phyloP scores from a whole-genome alignment of 2,113 vertebrate genomes.

The Protomyctophum bolini region DNA sequence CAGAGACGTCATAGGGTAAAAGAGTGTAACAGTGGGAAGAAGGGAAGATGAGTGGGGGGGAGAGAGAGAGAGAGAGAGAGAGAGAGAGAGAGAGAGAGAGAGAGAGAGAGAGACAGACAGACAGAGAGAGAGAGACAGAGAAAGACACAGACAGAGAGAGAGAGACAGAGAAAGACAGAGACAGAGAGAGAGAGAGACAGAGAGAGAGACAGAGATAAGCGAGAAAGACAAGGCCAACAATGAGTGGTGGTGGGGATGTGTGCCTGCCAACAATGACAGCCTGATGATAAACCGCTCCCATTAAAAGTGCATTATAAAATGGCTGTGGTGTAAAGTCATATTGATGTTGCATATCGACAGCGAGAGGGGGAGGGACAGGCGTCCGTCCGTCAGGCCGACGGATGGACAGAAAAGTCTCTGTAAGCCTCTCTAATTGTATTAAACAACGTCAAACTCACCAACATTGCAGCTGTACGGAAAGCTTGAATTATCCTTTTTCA shows the following conservation, averaged over 20 bases:
- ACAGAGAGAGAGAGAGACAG: background rate
- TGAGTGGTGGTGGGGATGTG: too few species aligned
- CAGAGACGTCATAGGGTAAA: background rate
- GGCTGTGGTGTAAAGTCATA: conserved; percentile 26
- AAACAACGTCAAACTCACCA: too few species aligned
- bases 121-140: too few species aligned
- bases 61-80: background rate
- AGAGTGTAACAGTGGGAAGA: background rate
- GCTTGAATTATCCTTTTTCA: too few species aligned
- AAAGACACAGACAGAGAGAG: too few species aligned
- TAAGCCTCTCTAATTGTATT: too few species aligned
- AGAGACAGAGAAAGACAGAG: background rate
- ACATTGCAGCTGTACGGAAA: too few species aligned
- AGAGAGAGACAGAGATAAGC: background rate
- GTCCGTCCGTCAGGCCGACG: too few species aligned
- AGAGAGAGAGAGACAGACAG: background rate
- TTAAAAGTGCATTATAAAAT: conserved; percentile 60
- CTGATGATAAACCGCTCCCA: conserved; percentile 57
- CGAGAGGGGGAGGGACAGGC: conserved; percentile 2
- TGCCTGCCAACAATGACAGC: conserved; percentile 20
- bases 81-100: background rate
- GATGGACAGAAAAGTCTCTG: too few species aligned
- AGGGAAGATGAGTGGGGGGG: too few species aligned
- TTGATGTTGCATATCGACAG: conserved; percentile 35
- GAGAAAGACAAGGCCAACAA: too few species aligned